phyloP scores from a whole-genome alignment of 2,888 invertebrate species.

The Amphimallon solstitiale region DNA sequence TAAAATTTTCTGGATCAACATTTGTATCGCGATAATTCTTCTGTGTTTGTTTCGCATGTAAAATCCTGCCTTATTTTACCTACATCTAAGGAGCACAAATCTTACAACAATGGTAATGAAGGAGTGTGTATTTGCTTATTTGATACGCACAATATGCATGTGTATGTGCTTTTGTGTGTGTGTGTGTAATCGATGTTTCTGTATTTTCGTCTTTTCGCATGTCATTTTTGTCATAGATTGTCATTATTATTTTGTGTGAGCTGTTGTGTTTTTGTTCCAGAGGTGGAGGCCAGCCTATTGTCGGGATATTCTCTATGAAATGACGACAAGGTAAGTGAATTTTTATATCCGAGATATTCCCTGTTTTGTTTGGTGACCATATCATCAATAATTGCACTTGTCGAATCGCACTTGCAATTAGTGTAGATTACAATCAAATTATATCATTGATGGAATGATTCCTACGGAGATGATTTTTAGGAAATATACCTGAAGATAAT shows the following conservation, averaged over 20 bases:
- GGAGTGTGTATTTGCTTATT: slow-evolving; percentile 39
- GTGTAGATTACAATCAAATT: too few relatives aligned
- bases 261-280: slow-evolving; percentile 50
- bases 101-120: slow-evolving; percentile 42
- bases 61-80: slow-evolving; percentile 39
- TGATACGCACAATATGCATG: slow-evolving; percentile 11
- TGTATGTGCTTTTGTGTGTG: too few relatives aligned
- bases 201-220: slow-evolving; percentile 22
- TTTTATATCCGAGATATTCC: neutral
- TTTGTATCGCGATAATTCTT: slow-evolving; percentile 33
- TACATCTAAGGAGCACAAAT: slow-evolving; percentile 32
- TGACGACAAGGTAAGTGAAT: slow-evolving; percentile 57
- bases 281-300: slow-evolving; percentile 49
- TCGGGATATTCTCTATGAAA: slow-evolving; percentile 52
- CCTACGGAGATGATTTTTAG: too few relatives aligned
- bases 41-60: slow-evolving; percentile 32
- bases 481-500: too few relatives aligned
- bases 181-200: neutral
- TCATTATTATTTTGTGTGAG: slow-evolving; percentile 18
- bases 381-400: neutral
- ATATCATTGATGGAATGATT: too few relatives aligned
- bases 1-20: slow-evolving; percentile 33
- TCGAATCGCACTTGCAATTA: neutral
- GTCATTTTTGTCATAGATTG: slow-evolving; percentile 1
- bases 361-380: neutral